Evolutionary conservation across 2,888 invertebrate species (phyloP), one percentile per base, ranked within the genome.

Genomic region (Lycocerus yunnanus): DNA sequence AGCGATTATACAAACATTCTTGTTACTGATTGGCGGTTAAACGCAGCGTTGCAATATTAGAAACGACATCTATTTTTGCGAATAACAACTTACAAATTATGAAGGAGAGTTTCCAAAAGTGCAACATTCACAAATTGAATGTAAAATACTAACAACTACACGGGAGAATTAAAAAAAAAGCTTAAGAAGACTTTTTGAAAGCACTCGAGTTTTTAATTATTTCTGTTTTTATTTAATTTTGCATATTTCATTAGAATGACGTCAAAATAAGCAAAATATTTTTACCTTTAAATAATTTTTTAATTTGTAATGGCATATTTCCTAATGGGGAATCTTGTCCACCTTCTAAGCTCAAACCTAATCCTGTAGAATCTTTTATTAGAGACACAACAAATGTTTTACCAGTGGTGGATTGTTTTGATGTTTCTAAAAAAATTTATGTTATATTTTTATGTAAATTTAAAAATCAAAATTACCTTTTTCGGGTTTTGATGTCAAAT

Each of bases 291-390:
- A 97, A 98, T 81, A 98, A 93, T 89, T 97, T 96, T 88, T 97
- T 97, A 82, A 98, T 93, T 69, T 94, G 92, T 77, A 98, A 91
- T 66, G 97, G 97, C 82, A 93, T 91, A 87, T 97, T 96, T 18
- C 98, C 98, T 76, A 92, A 90, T 6, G 96, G 96, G 18, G 97
- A 97, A 86, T 95, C 96, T 80, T 94, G 93, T 67, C 98, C 98
- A 69, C 98, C 98, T 83, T 97, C 97, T 78, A 98, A 91, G 82
- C 97, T 97, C 87, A 98, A 97, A 68, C 98, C 98, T 72, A 98
- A 90, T 5, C 97, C 97, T 78, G 95, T 94, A 76, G 95, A 96
- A 83, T 94, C 95, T 86, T 93, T 94, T 61, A 91, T 86, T 15
- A 92, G 86, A n/a, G 89, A 87, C 63, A 91, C 86, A 10, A 81